Evolutionary conservation across 2,113 vertebrate genomes (phyloP), one percentile per base, ranked within the genome.

Genomic region (Myrmecophaga tridactyla): DNA sequence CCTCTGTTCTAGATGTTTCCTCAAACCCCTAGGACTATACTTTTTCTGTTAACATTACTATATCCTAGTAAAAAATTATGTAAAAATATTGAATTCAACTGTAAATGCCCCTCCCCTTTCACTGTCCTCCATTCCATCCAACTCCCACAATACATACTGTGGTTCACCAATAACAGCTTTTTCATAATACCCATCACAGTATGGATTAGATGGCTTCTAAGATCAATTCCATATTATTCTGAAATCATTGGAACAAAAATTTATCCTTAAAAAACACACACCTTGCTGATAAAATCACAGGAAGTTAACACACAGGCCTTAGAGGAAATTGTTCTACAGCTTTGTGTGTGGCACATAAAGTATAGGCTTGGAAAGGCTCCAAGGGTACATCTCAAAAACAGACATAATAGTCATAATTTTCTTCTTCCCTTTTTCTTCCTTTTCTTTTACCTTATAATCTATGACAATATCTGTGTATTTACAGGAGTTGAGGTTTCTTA

Each of bases 231-330:
- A 63, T 58, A 36, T n/a, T 62, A 65, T 63, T 70, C 36, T 72
- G 78, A 75, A 69, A 41, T 70, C 39, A 84, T 6, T 75, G 46
- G n/a, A 21, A 53, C 13, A 15, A 72, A 96, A 83, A 53, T 85
- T 21, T 76, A 82, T 72, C 29, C 31, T 82, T 65, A 34, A 88
- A 87, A 87, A 88, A 87, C 83, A 90, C 65, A 56, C 53, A 15
- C 1, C 0, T 7, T 77, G 63, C 78, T 90, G 27, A 51, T 43
- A 20, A 5, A 80, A 56, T 41, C 18, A 39, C 46, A 46, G 51
- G 41, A 78, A 6, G 34, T 84, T 60, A 63, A 20, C 4, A 63
- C 80, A 87, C 21, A 76, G 8, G 78, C 29, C 10, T 11, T 12
- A 29, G 5, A 86, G 27, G 9, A 85, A 70, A 81, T 39, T 4